Percentiles rank a stretch among this genome's conserved stretches.
Conservation (phyloP, 2,797 vertebrate species). For the Heliangelus exortis region DNA sequence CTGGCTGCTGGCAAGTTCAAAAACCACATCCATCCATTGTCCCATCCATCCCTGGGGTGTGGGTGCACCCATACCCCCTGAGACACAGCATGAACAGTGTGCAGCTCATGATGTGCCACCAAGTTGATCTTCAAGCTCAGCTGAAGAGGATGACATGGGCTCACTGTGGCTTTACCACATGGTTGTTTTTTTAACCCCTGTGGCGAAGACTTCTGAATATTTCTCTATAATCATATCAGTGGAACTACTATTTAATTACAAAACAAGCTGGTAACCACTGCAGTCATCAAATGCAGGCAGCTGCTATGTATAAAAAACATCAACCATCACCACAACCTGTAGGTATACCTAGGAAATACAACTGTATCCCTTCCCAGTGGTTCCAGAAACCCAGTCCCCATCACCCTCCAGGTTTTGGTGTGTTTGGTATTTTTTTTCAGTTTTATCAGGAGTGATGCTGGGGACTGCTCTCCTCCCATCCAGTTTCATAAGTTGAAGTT, state of each 20-base stretch:
- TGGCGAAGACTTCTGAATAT: neutral
- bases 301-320: neutral
- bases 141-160: neutral
- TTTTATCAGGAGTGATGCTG: neutral
- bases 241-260: neutral
- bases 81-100: accelerated
- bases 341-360: neutral
- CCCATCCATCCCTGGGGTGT: neutral
- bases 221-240: neutral
- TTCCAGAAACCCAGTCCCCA: neutral
- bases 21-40: neutral
- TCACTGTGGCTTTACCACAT: neutral
- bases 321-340: neutral
- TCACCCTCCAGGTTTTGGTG: accelerated
- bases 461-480: neutral
- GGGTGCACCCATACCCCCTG: neutral
- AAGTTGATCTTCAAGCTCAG: neutral
- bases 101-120: neutral
- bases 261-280: neutral
- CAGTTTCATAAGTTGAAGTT: neutral
- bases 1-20: neutral
- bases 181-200: neutral
- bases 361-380: neutral
- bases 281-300: neutral
- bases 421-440: neutral